Evolutionary conservation across 2,888 invertebrate genomes (phyloP).

Genomic region (Phengaris arion): DNA sequence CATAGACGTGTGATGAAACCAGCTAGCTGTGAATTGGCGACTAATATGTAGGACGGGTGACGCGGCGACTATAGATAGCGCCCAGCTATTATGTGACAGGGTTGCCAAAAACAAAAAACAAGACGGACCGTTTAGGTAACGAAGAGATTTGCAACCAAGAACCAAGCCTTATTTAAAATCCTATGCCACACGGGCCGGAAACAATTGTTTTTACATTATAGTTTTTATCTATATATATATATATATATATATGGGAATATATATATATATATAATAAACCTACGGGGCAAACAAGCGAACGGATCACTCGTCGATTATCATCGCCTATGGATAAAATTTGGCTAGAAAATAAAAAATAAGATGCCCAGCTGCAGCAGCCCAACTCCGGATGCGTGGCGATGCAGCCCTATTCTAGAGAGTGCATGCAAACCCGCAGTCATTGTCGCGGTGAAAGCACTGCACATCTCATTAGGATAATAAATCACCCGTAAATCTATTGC

Average conservation of each 20-base stretch:
- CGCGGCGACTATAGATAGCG: constrained; percentile 68
- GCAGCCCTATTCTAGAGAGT: constrained; percentile 46
- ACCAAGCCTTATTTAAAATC: no score
- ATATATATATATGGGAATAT: no score
- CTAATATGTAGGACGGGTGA: constrained; percentile 66
- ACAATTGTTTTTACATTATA: no score
- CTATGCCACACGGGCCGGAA: no score
- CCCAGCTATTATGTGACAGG: constrained; percentile 33
- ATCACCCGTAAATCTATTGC: constrained; percentile 23
- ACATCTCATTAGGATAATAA: constrained; percentile 27
- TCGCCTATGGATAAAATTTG: no score
- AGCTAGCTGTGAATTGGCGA: constrained; percentile 53
- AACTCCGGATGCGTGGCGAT: no score
- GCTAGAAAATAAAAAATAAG: constrained; percentile 28
- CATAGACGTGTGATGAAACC: constrained; percentile 43
- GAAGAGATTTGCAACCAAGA: no score
- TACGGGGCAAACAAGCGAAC: no score
- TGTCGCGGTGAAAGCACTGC: constrained; percentile 30
- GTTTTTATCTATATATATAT: no score
- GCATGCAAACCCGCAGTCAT: constrained; percentile 25
- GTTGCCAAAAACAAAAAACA: background rate
- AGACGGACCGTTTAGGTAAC: no score
- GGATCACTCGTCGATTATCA: no score
- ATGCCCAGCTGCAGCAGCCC: constrained; percentile 28
- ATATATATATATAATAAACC: no score